Base-by-base conservation (phyloP, 2,113 vertebrate genomes). In the Rhea americana region DNA sequence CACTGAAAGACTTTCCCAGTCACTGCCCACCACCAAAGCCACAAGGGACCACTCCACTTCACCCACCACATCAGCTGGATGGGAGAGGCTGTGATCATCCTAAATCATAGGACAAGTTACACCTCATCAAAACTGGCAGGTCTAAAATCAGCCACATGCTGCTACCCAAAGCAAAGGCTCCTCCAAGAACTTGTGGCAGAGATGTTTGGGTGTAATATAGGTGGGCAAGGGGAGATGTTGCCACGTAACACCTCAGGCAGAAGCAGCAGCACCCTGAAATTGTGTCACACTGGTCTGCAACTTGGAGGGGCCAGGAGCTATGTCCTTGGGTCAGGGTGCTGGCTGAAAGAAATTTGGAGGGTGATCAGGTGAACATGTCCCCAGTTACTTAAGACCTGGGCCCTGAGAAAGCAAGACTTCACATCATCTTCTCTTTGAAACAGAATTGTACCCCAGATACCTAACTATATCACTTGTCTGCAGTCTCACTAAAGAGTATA, bases 31-130 rank as follows among this genome's bases (percentile, higher is more conserved):
- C 72, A 11, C n/a, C 62, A 87, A 37, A 37, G 76, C 7, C 13
- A 11, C 17, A 24, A 58, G 22, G 0, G 0, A 28, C 2, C 30
- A 5, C 0, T 1, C 4, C 70, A 67, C 24, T 58, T 71, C 0
- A 0, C 7, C 20, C 51, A 41, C 21, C n/a, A 59, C 2, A 1
- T 21, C 66, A 2, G 0, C 32, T 65, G 50, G 67, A 58, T n/a
- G 43, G 39, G 12, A 61, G 56, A 76, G 58, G 30, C 20, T 3
- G 0, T 37, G 47, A 17, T 9, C 21, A 9, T 6, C 30, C 13
- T 59, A 41, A 58, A 37, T 21, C 1, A 0, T 1, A 41, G 39
- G 28, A 10, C 20, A 70, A 56, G 35, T 43, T n/a, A 74, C 4
- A 35, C 8, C 22, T 2, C 5, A 24, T 19, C 61, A 66, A 89